Percentiles rank a stretch among this genome's conserved stretches.
Evolutionary conservation across 2,797 vertebrate species (phyloP).

Genomic region (Enteromius thamalakanensis): DNA sequence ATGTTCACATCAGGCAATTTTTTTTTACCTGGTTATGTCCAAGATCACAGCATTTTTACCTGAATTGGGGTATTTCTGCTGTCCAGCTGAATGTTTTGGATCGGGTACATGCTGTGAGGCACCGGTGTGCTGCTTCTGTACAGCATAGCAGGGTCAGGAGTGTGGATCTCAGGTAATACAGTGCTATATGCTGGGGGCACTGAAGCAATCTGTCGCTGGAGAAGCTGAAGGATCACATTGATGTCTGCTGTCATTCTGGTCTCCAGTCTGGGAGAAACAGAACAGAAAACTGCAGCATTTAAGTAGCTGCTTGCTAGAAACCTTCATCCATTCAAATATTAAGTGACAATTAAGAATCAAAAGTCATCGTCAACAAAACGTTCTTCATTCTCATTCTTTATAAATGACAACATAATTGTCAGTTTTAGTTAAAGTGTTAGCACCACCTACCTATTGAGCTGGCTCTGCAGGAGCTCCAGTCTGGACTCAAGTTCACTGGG

Average conservation of each 20-base stretch:
- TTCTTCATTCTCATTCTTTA: not conserved
- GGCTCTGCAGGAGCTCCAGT: conserved; percentile 88
- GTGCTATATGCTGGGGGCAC: conserved; percentile 86
- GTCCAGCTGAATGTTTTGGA: conserved; percentile 66
- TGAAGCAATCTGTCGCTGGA: conserved; percentile 86
- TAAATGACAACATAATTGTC: not conserved
- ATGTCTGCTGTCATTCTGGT: conserved; percentile 92
- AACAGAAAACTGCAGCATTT: not conserved
- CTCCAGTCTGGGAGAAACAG: conserved; percentile 82
- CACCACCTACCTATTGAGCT: conserved; percentile 87
- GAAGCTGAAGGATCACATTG: conserved; percentile 88
- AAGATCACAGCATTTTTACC: conserved; percentile 58
- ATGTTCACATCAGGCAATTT: too few relatives aligned
- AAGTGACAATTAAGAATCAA: not conserved
- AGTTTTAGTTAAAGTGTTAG: not conserved
- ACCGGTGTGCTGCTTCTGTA: conserved; percentile 74
- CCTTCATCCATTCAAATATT: not conserved
- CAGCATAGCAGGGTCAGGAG: conserved; percentile 74
- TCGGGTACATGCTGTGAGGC: conserved; percentile 73
- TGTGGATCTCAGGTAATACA: conserved; percentile 75
- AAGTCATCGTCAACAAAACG: not conserved
- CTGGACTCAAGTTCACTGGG: conserved; percentile 84
- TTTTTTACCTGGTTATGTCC: too few relatives aligned
- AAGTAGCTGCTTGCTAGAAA: not conserved
- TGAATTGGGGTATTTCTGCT: conserved; percentile 64